phyloP scores from a whole-genome alignment of 92 coral and sea anemone genomes.

The Paramuricea clavata region DNA sequence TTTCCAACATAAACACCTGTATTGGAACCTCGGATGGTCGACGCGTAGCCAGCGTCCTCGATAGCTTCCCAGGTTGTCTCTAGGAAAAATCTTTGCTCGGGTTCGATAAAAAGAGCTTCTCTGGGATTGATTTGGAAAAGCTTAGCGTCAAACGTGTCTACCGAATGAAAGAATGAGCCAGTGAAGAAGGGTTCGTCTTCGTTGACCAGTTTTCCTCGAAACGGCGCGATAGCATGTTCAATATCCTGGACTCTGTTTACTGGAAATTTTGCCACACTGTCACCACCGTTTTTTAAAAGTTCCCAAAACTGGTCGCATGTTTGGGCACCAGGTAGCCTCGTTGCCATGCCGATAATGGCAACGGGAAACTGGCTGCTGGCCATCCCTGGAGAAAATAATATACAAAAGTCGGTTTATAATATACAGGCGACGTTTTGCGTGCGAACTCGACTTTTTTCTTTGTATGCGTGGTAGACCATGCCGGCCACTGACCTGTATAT shows the following conservation, averaged over 20 bases:
- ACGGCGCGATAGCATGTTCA: too few species aligned
- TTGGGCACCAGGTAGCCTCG: constrained; percentile 3
- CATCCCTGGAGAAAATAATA: not conserved
- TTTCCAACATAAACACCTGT: constrained; percentile 19
- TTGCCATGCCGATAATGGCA: constrained; percentile 28
- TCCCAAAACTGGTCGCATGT: not conserved
- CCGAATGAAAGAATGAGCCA: not conserved
- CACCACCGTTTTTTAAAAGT: not conserved
- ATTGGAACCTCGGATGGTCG: constrained; percentile 1
- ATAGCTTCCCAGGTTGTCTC: constrained; percentile 36
- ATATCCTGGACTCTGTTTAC: too few species aligned
- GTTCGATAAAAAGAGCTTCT: constrained; percentile 16
- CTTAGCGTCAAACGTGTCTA: constrained; percentile 13
- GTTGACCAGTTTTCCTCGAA: too few species aligned
- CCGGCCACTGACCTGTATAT: too few species aligned
- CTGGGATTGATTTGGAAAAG: constrained; percentile 21
- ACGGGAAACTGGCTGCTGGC: not conserved
- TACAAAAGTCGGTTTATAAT: too few species aligned
- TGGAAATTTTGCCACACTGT: not conserved
- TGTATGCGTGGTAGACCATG: too few species aligned
- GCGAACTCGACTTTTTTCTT: too few species aligned
- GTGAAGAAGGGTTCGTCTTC: not conserved
- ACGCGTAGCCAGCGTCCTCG: not conserved
- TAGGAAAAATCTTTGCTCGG: constrained; percentile 28
- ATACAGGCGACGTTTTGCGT: too few species aligned